phyloP scores from a whole-genome alignment of 2,888 invertebrate species.

The Andrena minutula region DNA sequence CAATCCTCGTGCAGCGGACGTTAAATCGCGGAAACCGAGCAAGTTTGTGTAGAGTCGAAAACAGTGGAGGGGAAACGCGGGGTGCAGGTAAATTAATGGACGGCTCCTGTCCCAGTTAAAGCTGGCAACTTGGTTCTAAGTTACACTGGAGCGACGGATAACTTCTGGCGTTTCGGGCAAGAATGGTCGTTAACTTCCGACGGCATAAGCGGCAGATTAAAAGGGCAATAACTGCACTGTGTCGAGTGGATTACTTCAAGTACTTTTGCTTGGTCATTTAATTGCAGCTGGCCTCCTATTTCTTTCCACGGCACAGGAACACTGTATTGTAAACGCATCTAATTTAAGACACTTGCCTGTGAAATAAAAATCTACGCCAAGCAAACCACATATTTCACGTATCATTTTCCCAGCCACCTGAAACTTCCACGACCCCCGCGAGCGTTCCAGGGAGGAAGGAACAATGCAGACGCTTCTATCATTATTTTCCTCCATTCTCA shows the following conservation, averaged over 20 bases:
- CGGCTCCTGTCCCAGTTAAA: constrained; percentile 74
- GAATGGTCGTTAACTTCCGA: constrained; percentile 56
- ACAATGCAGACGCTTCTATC: neutral
- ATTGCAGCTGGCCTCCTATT: constrained; percentile 24
- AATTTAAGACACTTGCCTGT: neutral
- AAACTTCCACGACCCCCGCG: too few species aligned
- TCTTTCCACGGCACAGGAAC: constrained; percentile 1
- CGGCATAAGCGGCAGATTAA: constrained; percentile 62
- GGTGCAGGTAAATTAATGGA: constrained; percentile 78
- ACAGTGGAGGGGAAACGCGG: constrained; percentile 74
- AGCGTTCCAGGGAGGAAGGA: neutral
- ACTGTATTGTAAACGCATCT: neutral
- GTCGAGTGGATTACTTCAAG: constrained; percentile 42
- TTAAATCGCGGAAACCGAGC: constrained; percentile 11
- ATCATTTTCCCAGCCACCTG: too few species aligned
- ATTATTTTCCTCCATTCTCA: neutral
- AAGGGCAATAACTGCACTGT: constrained; percentile 50
- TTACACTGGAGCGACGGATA: constrained; percentile 60
- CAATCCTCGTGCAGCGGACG: neutral
- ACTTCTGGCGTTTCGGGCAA: constrained; percentile 63
- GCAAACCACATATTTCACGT: neutral
- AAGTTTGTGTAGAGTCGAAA: constrained; percentile 29
- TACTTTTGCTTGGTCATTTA: constrained; percentile 29
- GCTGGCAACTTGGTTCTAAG: constrained; percentile 51
- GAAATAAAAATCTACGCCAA: neutral